These are phyloP conservation scores for Phragmatobia fuliginosa DNA, from an alignment of 2,888 invertebrate genomes.

Conservation along the genomic window DNA sequence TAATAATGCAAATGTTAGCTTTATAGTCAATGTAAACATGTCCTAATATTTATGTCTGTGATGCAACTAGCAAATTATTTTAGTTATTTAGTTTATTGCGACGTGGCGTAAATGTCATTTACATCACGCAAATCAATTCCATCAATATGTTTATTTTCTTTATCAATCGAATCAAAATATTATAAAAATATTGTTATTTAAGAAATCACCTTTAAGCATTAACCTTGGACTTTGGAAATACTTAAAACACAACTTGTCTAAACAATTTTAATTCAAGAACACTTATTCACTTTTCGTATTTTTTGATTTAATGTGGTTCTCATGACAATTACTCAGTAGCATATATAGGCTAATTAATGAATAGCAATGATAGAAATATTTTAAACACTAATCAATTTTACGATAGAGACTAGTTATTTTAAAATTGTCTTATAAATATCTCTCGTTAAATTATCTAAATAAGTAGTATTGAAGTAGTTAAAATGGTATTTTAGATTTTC, in stretches of 20 bases:
- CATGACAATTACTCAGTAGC: background rate
- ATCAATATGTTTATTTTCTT: background rate
- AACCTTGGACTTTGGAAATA: constrained; percentile 30
- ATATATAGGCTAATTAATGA: background rate
- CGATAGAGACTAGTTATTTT: too few species aligned
- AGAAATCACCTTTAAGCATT: constrained; percentile 8
- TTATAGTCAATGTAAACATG: too few species aligned
- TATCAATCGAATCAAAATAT: constrained; percentile 2
- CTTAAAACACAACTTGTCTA: constrained; percentile 11
- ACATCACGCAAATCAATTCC: background rate
- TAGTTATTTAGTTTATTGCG: background rate
- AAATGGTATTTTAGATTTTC: too few species aligned
- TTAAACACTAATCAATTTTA: too few species aligned
- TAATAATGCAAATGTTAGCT: too few species aligned
- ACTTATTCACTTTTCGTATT: constrained; percentile 4
- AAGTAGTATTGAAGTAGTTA: too few species aligned
- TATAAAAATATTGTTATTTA: constrained; percentile 21
- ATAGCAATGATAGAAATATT: too few species aligned
- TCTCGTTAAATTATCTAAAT: too few species aligned
- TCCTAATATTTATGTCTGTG: too few species aligned
- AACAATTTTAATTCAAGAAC: constrained; percentile 17
- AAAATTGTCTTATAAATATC: too few species aligned
- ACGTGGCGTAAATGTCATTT: background rate
- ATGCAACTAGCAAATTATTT: too few species aligned
- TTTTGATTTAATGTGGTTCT: constrained; percentile 13